Percentiles rank a stretch among this genome's conserved stretches.
Evolutionary conservation across 2,888 invertebrate species (phyloP).

Genomic region (Odontothrips loti): DNA sequence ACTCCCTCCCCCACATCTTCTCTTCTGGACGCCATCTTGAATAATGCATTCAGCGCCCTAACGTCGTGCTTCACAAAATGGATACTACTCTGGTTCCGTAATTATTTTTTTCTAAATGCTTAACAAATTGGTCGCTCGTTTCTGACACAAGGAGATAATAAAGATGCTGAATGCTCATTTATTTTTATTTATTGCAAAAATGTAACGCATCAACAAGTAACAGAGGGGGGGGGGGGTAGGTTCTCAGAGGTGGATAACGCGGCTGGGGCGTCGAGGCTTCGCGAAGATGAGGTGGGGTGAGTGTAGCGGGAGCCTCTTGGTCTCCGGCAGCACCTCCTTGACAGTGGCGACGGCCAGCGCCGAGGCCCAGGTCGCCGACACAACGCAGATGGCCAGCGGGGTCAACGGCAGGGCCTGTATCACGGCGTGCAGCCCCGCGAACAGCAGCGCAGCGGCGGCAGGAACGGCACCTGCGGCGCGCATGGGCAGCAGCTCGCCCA

Average conservation of each 20-base stretch:
- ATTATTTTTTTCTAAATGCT: too few relatives aligned
- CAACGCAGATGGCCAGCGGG: background rate
- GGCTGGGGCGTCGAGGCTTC: background rate
- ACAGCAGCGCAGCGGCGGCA: background rate
- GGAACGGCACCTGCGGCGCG: background rate
- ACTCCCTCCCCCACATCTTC: too few relatives aligned
- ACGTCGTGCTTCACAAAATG: background rate
- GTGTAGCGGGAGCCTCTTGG: background rate
- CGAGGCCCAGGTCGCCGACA: background rate
- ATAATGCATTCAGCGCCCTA: background rate
- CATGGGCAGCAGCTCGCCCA: constrained; percentile 6
- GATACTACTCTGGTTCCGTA: too few relatives aligned
- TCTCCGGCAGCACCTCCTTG: background rate
- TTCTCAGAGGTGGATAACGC: background rate
- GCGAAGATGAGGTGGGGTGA: background rate
- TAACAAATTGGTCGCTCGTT: too few relatives aligned
- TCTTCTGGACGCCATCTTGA: background rate
- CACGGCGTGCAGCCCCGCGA: background rate
- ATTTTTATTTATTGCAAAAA: too few relatives aligned
- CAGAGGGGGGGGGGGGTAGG: background rate
- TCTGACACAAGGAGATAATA: too few relatives aligned
- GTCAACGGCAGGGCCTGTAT: background rate
- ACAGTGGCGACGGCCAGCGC: background rate
- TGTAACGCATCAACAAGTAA: too few relatives aligned
- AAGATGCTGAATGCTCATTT: too few relatives aligned